A percentile compares a stretch with the other conserved stretches of the same genome.
phyloP scores from a whole-genome alignment of 2,797 vertebrate species.

The Coluber constrictor region DNA sequence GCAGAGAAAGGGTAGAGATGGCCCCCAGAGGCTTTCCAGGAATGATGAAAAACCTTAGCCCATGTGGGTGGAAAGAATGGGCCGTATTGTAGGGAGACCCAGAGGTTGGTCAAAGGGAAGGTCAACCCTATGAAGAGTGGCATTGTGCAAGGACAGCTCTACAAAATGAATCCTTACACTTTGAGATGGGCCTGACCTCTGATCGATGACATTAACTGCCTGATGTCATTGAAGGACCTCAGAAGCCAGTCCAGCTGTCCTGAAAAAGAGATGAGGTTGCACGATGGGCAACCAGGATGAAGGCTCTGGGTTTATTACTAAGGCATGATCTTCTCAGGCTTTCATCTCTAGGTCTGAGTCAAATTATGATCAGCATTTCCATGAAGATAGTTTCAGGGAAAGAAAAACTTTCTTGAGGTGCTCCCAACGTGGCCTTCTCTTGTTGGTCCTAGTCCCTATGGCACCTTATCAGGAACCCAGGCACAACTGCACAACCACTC shows the following conservation, averaged over 20 bases:
- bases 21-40: background rate
- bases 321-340: background rate
- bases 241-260: background rate
- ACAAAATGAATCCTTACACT: constrained; percentile 1
- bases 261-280: background rate
- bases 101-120: constrained; percentile 20
- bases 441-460: no score
- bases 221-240: background rate
- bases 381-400: background rate
- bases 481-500: background rate
- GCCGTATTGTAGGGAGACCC: background rate
- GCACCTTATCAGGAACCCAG: background rate
- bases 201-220: background rate
- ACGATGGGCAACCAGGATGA: background rate
- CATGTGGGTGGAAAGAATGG: background rate
- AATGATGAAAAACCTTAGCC: background rate
- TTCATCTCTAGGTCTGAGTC: background rate
- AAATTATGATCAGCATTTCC: background rate
- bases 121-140: background rate
- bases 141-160: constrained; percentile 1
- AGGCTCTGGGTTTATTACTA: background rate
- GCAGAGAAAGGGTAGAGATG: background rate
- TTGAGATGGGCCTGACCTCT: constrained; percentile 15
- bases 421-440: background rate
- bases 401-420: background rate